Percentiles rank a stretch among this genome's conserved stretches.
Evolutionary conservation across 1,140 invertebrate genomes (phyloP).

Genomic region (Melipona quadrifasciata): DNA sequence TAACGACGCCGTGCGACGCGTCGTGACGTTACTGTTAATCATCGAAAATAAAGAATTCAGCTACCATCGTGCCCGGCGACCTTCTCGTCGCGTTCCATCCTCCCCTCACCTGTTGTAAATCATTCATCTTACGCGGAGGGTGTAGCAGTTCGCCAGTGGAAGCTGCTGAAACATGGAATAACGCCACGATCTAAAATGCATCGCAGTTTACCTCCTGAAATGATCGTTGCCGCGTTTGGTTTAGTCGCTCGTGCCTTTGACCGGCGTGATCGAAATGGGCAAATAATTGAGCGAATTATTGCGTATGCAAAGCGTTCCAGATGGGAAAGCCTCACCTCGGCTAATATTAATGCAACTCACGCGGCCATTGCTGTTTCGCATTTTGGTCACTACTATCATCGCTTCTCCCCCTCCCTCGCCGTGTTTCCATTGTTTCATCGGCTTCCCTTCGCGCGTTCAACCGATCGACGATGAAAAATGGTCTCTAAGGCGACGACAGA

Average conservation of each 20-base stretch:
- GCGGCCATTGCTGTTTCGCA: slow-evolving; percentile 3
- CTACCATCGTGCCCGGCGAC: neutral
- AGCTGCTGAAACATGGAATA: neutral
- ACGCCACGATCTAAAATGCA: neutral
- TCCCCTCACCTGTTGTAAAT: neutral
- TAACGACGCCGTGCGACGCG: neutral
- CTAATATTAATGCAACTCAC: slow-evolving; percentile 37
- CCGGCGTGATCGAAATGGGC: slow-evolving; percentile 36
- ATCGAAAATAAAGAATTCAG: neutral
- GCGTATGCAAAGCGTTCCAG: slow-evolving; percentile 28
- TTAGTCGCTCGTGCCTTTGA: slow-evolving; percentile 28
- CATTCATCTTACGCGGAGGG: slow-evolving; percentile 7
- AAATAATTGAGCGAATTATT: slow-evolving; percentile 48
- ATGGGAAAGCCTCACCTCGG: neutral
- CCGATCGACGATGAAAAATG: neutral
- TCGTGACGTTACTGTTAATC: neutral
- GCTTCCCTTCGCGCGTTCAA: neutral
- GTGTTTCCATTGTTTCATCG: slow-evolving; percentile 10
- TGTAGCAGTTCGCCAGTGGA: neutral
- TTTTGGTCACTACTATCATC: slow-evolving; percentile 10
- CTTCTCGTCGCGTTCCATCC: neutral
- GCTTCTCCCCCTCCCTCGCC: neutral
- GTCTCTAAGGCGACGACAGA: neutral
- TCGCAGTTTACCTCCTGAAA: neutral
- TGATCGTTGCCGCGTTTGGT: slow-evolving; percentile 36